Evolutionary conservation across 1,140 invertebrate genomes (phyloP).

Genomic region (Drosophila pandora): DNA sequence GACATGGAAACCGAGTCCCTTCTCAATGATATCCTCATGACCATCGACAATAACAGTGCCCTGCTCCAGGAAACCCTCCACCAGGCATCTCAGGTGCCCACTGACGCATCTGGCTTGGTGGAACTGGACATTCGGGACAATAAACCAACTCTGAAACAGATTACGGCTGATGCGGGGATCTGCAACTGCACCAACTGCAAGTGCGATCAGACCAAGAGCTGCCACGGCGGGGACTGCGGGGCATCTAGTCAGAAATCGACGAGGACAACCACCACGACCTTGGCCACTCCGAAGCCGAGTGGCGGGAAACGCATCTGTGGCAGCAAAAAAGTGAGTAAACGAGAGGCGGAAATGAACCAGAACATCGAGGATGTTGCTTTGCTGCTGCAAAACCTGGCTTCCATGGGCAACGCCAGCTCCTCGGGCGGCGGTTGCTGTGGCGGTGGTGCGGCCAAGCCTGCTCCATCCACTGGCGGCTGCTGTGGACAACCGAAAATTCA

Average conservation of each 20-base stretch:
- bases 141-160: slow-evolving; percentile 86
- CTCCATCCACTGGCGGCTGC: slow-evolving; percentile 38
- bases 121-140: slow-evolving; percentile 75
- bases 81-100: slow-evolving; percentile 64
- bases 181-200: slow-evolving; percentile 91
- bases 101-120: slow-evolving; percentile 68
- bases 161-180: slow-evolving; percentile 91
- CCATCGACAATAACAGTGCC: slow-evolving; percentile 77
- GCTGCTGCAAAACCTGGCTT: slow-evolving; percentile 79
- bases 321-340: slow-evolving; percentile 79
- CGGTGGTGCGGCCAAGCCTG: slow-evolving; percentile 36
- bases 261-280: slow-evolving; percentile 31
- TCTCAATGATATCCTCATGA: slow-evolving; percentile 81
- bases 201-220: slow-evolving; percentile 86
- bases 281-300: slow-evolving; percentile 26
- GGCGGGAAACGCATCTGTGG: slow-evolving; percentile 69
- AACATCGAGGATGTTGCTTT: slow-evolving; percentile 83
- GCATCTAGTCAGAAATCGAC: slow-evolving; percentile 24
- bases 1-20: slow-evolving; percentile 82
- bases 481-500: slow-evolving; percentile 26
- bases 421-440: slow-evolving; percentile 44
- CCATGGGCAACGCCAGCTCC: slow-evolving; percentile 53
- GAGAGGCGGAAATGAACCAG: slow-evolving; percentile 78
- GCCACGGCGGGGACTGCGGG: slow-evolving; percentile 85
- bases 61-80: slow-evolving; percentile 74